Conservation (phyloP, 2,113 vertebrate genomes). For the Megaceryle torquata region DNA sequence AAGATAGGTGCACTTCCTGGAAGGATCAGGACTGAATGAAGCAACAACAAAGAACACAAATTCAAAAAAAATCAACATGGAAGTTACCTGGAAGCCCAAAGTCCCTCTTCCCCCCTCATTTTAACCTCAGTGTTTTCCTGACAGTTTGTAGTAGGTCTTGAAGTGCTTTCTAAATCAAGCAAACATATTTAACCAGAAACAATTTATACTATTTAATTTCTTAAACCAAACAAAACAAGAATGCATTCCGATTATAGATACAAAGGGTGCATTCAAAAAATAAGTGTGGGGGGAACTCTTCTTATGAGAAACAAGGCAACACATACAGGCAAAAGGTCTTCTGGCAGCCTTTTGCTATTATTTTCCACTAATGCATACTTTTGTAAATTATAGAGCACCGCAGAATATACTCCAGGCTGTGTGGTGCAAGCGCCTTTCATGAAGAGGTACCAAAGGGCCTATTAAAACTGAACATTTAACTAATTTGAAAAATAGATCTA, state of each 20-base stretch:
- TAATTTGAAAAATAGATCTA: slow-evolving; percentile 1
- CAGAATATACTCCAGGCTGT: neutral
- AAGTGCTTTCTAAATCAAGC: neutral
- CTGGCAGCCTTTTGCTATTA: neutral
- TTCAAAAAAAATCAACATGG: neutral
- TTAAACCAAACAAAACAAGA: neutral
- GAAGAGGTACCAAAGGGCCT: neutral
- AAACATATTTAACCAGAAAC: neutral
- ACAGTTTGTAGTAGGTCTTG: neutral
- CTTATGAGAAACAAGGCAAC: neutral
- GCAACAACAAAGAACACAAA: neutral
- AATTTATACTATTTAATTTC: neutral
- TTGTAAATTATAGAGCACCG: neutral
- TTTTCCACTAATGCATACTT: slow-evolving; percentile 6
- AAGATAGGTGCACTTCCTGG: neutral
- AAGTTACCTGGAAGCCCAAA: neutral
- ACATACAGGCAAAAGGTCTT: neutral
- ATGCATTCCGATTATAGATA: neutral
- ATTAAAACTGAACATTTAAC: slow-evolving; percentile 1
- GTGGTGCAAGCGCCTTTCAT: neutral
- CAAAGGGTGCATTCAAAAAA: neutral
- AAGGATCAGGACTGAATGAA: neutral
- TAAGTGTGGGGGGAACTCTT: neutral
- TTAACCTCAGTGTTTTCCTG: neutral
- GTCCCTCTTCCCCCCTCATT: neutral